Conservation (phyloP, 2,113 vertebrate species). For the Tetrao urogallus region DNA sequence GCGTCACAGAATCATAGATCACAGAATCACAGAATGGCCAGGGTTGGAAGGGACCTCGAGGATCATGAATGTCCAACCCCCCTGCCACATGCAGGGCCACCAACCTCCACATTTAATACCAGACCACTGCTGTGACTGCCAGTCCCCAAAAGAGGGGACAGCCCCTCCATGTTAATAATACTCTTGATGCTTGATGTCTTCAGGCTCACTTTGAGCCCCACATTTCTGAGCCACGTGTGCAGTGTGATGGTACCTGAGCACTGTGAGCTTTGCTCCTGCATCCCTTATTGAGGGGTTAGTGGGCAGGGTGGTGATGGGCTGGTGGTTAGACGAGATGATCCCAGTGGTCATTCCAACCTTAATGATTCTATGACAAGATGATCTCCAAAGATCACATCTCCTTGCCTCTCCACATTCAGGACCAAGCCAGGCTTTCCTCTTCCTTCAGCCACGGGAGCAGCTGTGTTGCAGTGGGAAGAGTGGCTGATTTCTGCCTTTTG, state of each 20-base stretch:
- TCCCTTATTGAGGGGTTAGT: background rate
- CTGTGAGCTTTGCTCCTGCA: background rate
- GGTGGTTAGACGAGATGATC: too few relatives aligned
- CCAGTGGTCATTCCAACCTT: too few relatives aligned
- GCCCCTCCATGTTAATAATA: background rate
- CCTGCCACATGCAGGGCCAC: too few relatives aligned
- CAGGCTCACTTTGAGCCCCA: background rate
- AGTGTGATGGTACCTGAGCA: rapidly evolving
- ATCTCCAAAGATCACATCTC: background rate
- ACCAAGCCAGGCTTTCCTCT: rapidly evolving
- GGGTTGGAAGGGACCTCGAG: too few relatives aligned
- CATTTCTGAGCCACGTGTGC: background rate
- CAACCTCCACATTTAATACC: too few relatives aligned
- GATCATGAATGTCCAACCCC: too few relatives aligned
- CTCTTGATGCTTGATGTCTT: background rate
- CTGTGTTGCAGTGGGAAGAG: rapidly evolving
- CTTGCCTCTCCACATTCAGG: background rate
- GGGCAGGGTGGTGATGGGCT: too few relatives aligned
- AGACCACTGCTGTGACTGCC: background rate
- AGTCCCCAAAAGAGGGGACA: background rate
- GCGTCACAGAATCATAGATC: background rate
- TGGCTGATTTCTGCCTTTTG: background rate
- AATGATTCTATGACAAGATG: background rate
- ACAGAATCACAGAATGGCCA: too few relatives aligned
- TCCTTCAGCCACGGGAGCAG: background rate